phyloP scores from a whole-genome alignment of 2,113 vertebrate genomes.

The Daphoenositta chrysoptera region DNA sequence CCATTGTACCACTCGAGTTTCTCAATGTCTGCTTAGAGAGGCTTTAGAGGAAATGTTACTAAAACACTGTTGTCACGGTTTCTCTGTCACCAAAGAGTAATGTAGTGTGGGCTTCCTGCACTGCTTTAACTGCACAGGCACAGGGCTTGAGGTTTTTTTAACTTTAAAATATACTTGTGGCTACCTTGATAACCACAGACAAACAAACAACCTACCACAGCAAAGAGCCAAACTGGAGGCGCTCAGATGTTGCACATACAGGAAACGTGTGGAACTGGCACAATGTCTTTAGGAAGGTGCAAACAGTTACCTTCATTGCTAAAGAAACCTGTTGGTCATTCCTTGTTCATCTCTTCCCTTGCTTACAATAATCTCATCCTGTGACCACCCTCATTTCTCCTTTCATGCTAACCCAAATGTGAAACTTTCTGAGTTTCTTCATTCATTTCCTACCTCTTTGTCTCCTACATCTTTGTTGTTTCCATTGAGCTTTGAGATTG shows the following conservation, averaged over 20 bases:
- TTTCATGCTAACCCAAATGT: conserved; percentile 15
- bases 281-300: not conserved
- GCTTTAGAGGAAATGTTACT: conserved; percentile 39
- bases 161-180: conserved; percentile 2
- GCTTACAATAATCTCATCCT: not conserved
- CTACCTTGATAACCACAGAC: conserved; percentile 1
- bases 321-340: not conserved
- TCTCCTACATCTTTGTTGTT: not conserved
- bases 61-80: not conserved
- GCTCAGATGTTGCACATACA: not conserved
- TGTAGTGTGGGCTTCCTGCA: conserved; percentile 41
- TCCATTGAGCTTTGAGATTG: not conserved
- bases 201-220: not conserved
- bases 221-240: not conserved
- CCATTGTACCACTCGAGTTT: not conserved
- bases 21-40: not conserved
- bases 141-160: not conserved
- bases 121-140: not conserved
- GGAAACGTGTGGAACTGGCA: not conserved
- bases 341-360: not conserved
- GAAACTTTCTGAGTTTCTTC: not conserved
- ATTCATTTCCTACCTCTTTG: conserved; percentile 30
- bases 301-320: not conserved
- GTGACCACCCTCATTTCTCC: not conserved
- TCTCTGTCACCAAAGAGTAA: conserved; percentile 10